Base-by-base conservation (phyloP, 2,888 invertebrate genomes). In the Trissolcus japonicus region DNA sequence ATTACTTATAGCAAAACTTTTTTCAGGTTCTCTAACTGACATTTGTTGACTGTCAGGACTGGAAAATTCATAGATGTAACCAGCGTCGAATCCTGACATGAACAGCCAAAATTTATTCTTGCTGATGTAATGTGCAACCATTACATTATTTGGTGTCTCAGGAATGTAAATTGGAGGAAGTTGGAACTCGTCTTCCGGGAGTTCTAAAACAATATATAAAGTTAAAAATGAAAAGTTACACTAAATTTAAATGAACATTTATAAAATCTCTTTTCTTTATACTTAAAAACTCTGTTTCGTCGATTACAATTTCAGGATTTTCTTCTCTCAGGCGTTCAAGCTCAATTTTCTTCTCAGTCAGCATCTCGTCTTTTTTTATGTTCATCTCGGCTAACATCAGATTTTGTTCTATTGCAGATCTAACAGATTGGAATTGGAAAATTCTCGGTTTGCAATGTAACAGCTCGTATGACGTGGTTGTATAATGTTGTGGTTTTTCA, bases 81-180 rank as follows among this genome's bases (percentile, higher is more conserved):
- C 94, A 2, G 93, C 92, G 85, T 94, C 94, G 80, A 91, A 94
- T 21, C 93, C 94, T 2, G 89, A 91, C 90, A 93, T 90, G 0
- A 93, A 92, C 0, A 93, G 79, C 92, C 93, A 93, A 65, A 94
- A 88, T 0, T 91, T 91, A 19, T 90, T 85, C 2, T 89, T 87
- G 1, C 81, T 79, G 0, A 91, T 91, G 74, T 92, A 92, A 73
- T 91, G 90, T 25, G 92, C 88, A 89, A 92, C 92, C 14, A 92
- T 84, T n/a, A 94, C 89, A 54, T 89, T 86, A 83, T 92, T 93
- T 0, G 93, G 92, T 6, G 89, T 84, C 81, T 91, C 88, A 0
- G 93, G 93, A 76, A 91, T 35, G 9, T 9, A 35, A 35, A 35
- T 7, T 35, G 35, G 35, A 9, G 35, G 35, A 7, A 9, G 35